A percentile compares a stretch with the other conserved stretches of the same genome.
Evolutionary conservation across 2,113 vertebrate species (phyloP).

Genomic region (Desmodus rotundus): DNA sequence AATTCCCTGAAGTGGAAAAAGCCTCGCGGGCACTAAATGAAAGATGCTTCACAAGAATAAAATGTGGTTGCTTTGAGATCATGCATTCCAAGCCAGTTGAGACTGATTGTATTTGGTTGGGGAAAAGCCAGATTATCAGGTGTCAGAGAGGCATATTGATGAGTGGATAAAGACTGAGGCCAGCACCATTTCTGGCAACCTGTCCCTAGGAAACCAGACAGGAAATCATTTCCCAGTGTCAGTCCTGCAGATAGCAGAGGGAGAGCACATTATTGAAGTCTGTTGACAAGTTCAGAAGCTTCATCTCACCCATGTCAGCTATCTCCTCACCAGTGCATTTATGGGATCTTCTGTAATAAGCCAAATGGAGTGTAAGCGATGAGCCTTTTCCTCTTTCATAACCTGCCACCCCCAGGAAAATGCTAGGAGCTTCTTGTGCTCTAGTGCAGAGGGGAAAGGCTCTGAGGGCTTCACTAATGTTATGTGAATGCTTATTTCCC

Average conservation of each 20-base stretch:
- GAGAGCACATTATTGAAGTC: not conserved
- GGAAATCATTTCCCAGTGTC: not conserved
- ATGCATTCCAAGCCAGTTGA: not conserved
- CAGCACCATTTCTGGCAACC: not conserved
- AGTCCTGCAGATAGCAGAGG: not conserved
- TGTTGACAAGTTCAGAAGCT: not conserved
- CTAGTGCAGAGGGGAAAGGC: not conserved
- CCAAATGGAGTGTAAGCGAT: not conserved
- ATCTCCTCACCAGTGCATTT: not conserved
- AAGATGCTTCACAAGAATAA: not conserved
- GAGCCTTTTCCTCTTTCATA: not conserved
- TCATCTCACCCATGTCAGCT: not conserved
- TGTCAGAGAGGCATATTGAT: not conserved
- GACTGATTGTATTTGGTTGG: not conserved
- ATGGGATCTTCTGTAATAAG: not conserved
- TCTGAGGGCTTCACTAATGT: not conserved
- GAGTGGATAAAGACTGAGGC: not conserved
- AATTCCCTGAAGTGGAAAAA: conserved; percentile 44
- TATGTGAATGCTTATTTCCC: not conserved
- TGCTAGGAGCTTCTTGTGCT: not conserved
- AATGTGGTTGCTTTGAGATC: not conserved
- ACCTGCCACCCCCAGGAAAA: not conserved
- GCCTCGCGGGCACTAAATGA: conserved; percentile 31
- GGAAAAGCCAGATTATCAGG: not conserved
- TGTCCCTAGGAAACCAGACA: not conserved